A percentile compares a stretch with the other conserved stretches of the same genome.
These are phyloP conservation scores for Nephrocerus scutellatus DNA, from an alignment of 2,888 invertebrate genomes.

Conservation along the genomic window DNA sequence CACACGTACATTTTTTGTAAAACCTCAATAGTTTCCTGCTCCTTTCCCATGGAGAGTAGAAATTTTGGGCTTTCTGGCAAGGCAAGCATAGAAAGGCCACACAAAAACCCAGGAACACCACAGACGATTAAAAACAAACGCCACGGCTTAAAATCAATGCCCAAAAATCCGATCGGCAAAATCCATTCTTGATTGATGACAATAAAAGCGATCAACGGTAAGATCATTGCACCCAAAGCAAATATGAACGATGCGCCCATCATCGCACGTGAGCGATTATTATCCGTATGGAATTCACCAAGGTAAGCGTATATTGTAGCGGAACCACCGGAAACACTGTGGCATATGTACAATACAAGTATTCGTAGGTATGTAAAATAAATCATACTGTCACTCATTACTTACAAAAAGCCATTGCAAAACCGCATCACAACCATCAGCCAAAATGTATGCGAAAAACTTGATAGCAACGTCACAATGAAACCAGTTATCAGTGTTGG, in stretches of 20 bases:
- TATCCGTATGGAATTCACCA: slow-evolving; percentile 50
- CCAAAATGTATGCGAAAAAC: slow-evolving; percentile 49
- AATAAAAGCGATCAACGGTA: slow-evolving; percentile 37
- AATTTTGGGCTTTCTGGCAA: slow-evolving; percentile 44
- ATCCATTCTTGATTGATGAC: slow-evolving; percentile 38
- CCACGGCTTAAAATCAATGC: slow-evolving; percentile 39
- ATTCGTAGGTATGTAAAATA: not conserved
- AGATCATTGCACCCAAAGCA: slow-evolving; percentile 34
- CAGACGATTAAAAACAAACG: slow-evolving; percentile 37
- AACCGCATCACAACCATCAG: slow-evolving; percentile 50
- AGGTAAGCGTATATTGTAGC: slow-evolving; percentile 51
- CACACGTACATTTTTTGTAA: slow-evolving; percentile 30
- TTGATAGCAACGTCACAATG: slow-evolving; percentile 48
- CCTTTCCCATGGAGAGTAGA: slow-evolving; percentile 30
- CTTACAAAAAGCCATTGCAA: slow-evolving; percentile 52
- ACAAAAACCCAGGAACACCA: slow-evolving; percentile 35
- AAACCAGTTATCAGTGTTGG: slow-evolving; percentile 48
- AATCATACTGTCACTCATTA: slow-evolving; percentile 19
- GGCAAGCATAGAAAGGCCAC: slow-evolving; percentile 29
- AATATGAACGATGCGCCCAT: slow-evolving; percentile 39
- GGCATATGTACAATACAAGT: too few species aligned
- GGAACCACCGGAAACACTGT: slow-evolving; percentile 46
- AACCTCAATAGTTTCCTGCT: slow-evolving; percentile 32
- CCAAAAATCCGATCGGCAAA: slow-evolving; percentile 29
- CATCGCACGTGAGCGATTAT: slow-evolving; percentile 46